These are phyloP conservation scores for Streptopelia turtur DNA, from an alignment of 2,797 vertebrate species.

Conservation along the genomic window DNA sequence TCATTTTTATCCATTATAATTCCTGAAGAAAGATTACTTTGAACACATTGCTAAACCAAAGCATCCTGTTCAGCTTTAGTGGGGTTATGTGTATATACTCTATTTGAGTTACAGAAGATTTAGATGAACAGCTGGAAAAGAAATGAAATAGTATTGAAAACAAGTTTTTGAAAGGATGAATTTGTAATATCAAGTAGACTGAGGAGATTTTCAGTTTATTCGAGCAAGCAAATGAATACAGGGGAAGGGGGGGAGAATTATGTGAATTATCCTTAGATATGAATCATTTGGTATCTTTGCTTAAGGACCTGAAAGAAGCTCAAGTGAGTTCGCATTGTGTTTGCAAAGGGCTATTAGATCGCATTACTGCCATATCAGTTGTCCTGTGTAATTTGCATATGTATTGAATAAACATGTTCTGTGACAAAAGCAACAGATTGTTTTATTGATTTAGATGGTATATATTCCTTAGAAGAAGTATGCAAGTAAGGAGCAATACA, in stretches of 20 bases:
- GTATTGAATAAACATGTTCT: not conserved
- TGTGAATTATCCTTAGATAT: not conserved
- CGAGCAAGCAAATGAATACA: not conserved
- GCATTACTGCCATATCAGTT: fast-evolving
- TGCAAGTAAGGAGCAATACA: not conserved
- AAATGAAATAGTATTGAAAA: constrained; percentile 14
- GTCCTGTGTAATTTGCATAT: not conserved
- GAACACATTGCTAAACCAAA: not conserved
- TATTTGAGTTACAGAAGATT: not conserved
- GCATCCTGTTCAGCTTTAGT: not conserved
- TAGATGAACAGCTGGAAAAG: not conserved
- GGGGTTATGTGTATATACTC: not conserved
- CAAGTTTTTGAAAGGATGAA: not conserved
- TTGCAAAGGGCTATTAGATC: not conserved
- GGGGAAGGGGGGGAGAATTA: not conserved
- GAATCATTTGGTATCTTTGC: not conserved
- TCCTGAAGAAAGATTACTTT: not conserved
- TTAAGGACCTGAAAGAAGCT: not conserved
- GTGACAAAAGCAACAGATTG: not conserved
- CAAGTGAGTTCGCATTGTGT: not conserved
- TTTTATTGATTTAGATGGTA: not conserved
- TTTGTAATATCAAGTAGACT: not conserved
- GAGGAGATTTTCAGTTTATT: constrained; percentile 9
- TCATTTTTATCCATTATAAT: not conserved
- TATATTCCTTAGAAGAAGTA: not conserved